A percentile compares a stretch with the other conserved stretches of the same genome.
Evolutionary conservation across 2,113 vertebrate species (phyloP).

Genomic region (Myocastor coypus): DNA sequence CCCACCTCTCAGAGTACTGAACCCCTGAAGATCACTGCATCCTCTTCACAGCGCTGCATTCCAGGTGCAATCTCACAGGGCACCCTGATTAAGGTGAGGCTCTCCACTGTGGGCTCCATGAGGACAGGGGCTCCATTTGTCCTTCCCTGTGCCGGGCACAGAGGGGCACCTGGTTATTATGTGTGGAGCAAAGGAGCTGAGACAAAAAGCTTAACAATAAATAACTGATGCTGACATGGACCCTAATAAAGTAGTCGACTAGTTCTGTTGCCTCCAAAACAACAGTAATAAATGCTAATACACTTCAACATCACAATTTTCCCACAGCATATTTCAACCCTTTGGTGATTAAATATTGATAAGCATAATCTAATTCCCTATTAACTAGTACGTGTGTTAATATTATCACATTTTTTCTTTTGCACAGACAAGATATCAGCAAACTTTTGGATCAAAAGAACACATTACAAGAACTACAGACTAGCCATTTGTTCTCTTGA

Average conservation of each 20-base stretch:
- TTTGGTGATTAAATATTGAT: constrained; percentile 18
- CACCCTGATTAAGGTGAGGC: background rate
- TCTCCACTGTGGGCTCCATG: background rate
- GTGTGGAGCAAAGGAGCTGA: background rate
- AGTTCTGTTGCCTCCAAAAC: constrained; percentile 1
- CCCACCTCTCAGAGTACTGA: background rate
- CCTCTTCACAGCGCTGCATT: background rate
- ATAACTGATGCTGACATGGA: background rate
- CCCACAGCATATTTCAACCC: background rate
- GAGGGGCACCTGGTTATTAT: background rate
- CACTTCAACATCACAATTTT: constrained; percentile 19
- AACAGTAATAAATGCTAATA: background rate
- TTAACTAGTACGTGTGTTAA: constrained; percentile 14
- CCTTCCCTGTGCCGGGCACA: constrained; percentile 11
- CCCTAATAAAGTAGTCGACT: background rate
- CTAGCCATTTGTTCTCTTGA: background rate
- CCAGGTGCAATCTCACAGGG: background rate
- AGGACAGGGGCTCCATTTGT: background rate
- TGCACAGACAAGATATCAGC: background rate
- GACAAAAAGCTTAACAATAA: background rate
- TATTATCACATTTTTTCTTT: constrained; percentile 12
- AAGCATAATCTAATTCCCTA: constrained; percentile 23
- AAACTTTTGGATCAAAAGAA: constrained; percentile 18
- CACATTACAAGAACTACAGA: background rate
- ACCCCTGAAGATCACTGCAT: background rate